Base-by-base conservation (phyloP, 2,888 invertebrate species). In the Schrankia costaestrigalis region DNA sequence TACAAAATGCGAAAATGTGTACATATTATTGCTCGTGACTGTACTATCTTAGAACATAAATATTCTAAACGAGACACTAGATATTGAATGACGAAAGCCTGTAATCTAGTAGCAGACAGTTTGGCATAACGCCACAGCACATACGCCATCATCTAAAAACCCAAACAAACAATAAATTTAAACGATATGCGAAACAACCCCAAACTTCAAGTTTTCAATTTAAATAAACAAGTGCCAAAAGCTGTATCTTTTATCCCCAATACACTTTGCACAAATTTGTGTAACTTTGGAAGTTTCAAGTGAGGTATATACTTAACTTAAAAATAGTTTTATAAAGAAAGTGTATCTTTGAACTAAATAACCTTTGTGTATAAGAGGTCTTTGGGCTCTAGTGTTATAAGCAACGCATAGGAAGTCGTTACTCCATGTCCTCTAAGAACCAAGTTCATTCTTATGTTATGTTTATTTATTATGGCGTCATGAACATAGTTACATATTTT, bases 81-180 rank as follows among this genome's bases (percentile, higher is more conserved):
- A 27, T 31, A 37, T 28, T 37, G 27, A 27, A 15, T 19, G 24
- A 25, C 15, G 11, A 15, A 11, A 37, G 4, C 26, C 13, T 31
- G 24, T 26, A 23, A 26, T 27, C 31, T 26, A 11, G 2, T 11
- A 8, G 3, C 7, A 17, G 36, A 31, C 11, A 18, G 7, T n/a
- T 28, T 38, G 38, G 38, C 38, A 32, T 4, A 0, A 6, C 22
- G 32, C 38, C 38, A 38, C 15, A 7, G 21, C 14, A 15, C 9
- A 15, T 22, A 6, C 5, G 8, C 27, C 9, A 22, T 28, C 21
- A 41, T 51, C 35, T 42, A 19, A 28, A 42, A 37, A 45, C 44
- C 42, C 33, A 36, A 41, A 35, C 37, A 25, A 26, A 26, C 28
- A 10, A 33, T 32, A 26, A 17, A 38, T 33, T 17, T 18, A 9